Base-by-base conservation (phyloP, 2,113 vertebrate genomes). In the Smithornis capensis region DNA sequence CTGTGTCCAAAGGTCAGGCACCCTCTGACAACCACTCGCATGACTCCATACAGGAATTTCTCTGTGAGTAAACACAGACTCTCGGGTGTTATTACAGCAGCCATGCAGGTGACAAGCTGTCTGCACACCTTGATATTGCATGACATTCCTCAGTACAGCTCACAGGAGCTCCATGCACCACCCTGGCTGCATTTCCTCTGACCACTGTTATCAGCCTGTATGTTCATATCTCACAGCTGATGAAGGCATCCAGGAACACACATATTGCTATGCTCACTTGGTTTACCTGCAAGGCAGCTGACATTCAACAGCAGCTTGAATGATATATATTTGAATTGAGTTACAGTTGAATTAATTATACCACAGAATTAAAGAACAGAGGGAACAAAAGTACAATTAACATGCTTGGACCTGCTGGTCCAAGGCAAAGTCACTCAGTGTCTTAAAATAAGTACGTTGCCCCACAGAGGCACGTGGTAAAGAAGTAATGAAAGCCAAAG, bases 1-100 rank as follows among this genome's bases (percentile, higher is more conserved):
- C 35, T 4, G 24, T 0, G 25, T 74, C 87, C 92, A 95, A 96
- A 96, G 96, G 88, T 94, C 88, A 83, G 50, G 47, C 69, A 70
- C 55, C 37, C 42, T 24, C 31, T 68, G 75, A 75, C 64, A 84
- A 47, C 7, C 63, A 35, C 19, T 27, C n/a, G 42, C 18, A 23
- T 52, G 62, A 49, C 78, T 84, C 53, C 23, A 49, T 19, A 90
- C 49, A 50, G 86, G 86, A 90, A 65, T 45, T 5, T 6, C 68
- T 9, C 74, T 29, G 49, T 2, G 29, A 70, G 60, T 33, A 60
- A 44, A 35, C 57, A 27, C 8, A 77, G 37, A 19, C 53, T 73
- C 33, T 28, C 0, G 1, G 38, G 24, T 47, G 38, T 31, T 52
- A 9, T 29, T 37, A 25, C 19, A 83, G 35, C 68, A 92, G 23